Percentiles rank a stretch among this genome's conserved stretches.
phyloP scores from a whole-genome alignment of 2,113 vertebrate genomes.

The Sula dactylatra region DNA sequence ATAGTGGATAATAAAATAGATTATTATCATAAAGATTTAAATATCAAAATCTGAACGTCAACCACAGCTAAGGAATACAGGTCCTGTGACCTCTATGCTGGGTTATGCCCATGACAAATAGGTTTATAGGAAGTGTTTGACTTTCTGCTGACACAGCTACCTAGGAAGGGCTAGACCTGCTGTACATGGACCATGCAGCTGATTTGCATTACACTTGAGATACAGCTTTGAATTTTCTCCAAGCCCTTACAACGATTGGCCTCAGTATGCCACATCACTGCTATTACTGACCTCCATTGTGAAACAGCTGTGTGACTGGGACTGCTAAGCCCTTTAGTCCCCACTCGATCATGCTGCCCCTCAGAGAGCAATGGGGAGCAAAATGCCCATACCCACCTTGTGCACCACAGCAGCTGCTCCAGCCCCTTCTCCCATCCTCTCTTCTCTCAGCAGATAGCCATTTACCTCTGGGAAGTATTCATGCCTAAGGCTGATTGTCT shows the following conservation, averaged over 20 bases:
- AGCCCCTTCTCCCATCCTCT: not conserved
- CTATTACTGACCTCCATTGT: accelerated
- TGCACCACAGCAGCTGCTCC: not conserved
- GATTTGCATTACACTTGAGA: not conserved
- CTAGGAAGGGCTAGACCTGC: not conserved
- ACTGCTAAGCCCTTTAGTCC: not conserved
- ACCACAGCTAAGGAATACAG: not conserved
- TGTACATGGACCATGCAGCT: not conserved
- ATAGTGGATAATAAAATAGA: not conserved
- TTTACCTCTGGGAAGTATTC: not conserved
- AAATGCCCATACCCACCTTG: accelerated
- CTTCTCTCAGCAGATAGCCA: not conserved
- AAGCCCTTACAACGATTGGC: accelerated
- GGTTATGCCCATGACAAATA: no score
- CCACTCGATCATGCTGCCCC: accelerated
- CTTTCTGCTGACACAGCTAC: not conserved
- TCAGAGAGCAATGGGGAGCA: not conserved
- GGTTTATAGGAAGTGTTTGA: not conserved
- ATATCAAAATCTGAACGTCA: not conserved
- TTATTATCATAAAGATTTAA: not conserved
- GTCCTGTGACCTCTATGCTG: not conserved
- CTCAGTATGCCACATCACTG: not conserved
- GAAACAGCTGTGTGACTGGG: not conserved
- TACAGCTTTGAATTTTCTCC: not conserved
- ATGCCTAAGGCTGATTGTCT: not conserved